Percentiles rank a stretch among this genome's conserved stretches.
These are phyloP conservation scores for Drosophila sturtevanti DNA, from an alignment of 1,140 invertebrate species.

Conservation along the genomic window DNA sequence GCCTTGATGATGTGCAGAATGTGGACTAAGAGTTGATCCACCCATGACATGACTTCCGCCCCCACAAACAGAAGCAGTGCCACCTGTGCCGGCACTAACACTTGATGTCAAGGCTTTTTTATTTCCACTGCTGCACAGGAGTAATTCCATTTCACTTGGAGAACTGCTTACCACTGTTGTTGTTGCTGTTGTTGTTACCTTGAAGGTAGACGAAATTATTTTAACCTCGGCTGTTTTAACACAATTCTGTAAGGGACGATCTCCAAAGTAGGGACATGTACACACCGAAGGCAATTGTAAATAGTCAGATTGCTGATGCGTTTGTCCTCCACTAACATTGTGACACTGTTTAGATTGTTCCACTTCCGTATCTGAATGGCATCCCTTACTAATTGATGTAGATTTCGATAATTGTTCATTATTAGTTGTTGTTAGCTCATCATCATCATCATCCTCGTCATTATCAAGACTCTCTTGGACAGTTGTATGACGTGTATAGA, in stretches of 20 bases:
- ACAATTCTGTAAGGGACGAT: constrained; percentile 83
- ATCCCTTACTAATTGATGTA: constrained; percentile 30
- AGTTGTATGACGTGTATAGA: constrained; percentile 57
- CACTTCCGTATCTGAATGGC: constrained; percentile 70
- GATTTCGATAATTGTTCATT: constrained; percentile 14
- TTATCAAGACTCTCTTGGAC: constrained; percentile 52
- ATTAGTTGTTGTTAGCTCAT: background rate
- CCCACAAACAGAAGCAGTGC: background rate
- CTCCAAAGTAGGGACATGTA: constrained; percentile 90
- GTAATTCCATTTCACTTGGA: constrained; percentile 72
- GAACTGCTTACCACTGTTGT: constrained; percentile 63
- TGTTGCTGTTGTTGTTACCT: constrained; percentile 59
- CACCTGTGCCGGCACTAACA: constrained; percentile 40
- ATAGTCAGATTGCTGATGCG: constrained; percentile 76
- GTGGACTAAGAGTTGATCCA: constrained; percentile 42
- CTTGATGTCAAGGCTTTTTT: constrained; percentile 56
- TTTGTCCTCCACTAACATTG: constrained; percentile 29
- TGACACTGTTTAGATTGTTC: constrained; percentile 38
- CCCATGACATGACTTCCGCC: background rate
- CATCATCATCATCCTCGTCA: constrained; percentile 23
- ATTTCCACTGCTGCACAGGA: constrained; percentile 48
- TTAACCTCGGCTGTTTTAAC: constrained; percentile 84
- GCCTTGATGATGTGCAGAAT: constrained; percentile 46
- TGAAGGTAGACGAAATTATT: constrained; percentile 83
- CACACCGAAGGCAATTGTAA: constrained; percentile 88